These are phyloP conservation scores for Tachycineta bicolor DNA, from an alignment of 2,113 vertebrate species.

Conservation along the genomic window DNA sequence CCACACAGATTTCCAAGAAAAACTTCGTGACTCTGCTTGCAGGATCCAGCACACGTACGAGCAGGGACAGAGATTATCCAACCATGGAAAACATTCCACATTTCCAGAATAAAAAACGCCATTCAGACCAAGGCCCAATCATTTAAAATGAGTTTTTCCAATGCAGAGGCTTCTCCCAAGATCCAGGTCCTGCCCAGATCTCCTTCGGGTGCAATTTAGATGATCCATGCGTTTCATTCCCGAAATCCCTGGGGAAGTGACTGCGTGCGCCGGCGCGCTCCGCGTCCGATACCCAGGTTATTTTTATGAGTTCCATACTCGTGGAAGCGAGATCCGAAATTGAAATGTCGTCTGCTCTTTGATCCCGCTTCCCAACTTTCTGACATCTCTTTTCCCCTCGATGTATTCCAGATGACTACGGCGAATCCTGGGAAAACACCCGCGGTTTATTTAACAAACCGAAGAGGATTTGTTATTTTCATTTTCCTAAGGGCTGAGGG, in stretches of 20 bases:
- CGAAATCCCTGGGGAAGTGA: background rate
- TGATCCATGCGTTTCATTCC: background rate
- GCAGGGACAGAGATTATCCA: background rate
- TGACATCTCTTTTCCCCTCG: background rate
- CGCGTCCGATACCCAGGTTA: background rate
- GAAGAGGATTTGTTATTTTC: background rate
- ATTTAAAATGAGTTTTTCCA: background rate
- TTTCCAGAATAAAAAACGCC: background rate
- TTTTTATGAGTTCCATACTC: background rate
- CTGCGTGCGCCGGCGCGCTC: background rate
- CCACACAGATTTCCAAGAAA: background rate
- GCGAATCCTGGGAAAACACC: background rate
- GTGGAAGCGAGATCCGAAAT: background rate
- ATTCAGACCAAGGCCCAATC: background rate
- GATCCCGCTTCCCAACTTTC: background rate
- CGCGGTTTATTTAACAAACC: background rate
- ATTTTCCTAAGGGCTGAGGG: background rate
- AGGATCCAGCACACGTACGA: background rate
- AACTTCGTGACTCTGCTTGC: background rate
- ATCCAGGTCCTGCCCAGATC: background rate
- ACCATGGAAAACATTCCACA: background rate
- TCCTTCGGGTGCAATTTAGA: background rate
- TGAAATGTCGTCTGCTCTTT: background rate
- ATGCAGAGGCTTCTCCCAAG: rapidly evolving
- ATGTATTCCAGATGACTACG: background rate